These are phyloP conservation scores for Sanderia malayensis DNA, from an alignment of 30 jellyfish, hydroid and myxozoan genomes.

Conservation along the genomic window DNA sequence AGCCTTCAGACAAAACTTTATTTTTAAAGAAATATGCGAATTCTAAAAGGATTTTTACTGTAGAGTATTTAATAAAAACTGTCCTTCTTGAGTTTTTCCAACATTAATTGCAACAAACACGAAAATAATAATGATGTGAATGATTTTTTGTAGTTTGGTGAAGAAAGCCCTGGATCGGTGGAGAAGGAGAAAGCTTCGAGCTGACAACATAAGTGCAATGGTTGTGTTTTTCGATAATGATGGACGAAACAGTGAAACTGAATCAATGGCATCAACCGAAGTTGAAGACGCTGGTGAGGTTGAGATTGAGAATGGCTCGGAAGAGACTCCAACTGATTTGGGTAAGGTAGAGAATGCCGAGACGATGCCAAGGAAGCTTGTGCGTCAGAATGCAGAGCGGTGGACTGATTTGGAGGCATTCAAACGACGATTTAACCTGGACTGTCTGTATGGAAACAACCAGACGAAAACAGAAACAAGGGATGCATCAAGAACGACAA, in stretches of 20 bases:
- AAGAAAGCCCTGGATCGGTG: conserved; percentile 62
- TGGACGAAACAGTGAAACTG: neutral
- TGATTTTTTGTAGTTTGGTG: conserved; percentile 75
- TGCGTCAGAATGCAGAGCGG: neutral
- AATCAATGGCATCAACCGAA: neutral
- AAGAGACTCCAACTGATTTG: conserved; percentile 53
- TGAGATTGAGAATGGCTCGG: conserved; percentile 19
- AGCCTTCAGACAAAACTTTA: too few species aligned
- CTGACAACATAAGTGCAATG: conserved; percentile 85
- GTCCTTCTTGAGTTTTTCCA: too few species aligned
- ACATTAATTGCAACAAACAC: too few species aligned
- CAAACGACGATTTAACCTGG: neutral
- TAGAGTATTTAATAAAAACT: too few species aligned
- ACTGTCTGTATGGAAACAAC: neutral
- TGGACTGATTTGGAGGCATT: neutral
- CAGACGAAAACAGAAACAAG: neutral
- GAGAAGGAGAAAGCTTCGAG: conserved; percentile 67
- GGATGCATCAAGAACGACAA: neutral
- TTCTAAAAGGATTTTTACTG: too few species aligned
- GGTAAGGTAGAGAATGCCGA: too few species aligned
- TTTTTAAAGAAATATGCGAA: too few species aligned
- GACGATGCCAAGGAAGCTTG: neutral
- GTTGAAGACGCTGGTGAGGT: neutral
- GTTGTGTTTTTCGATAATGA: conserved; percentile 72
- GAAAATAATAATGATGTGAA: too few species aligned